Percentiles rank a stretch among this genome's conserved stretches.
These are phyloP conservation scores for Pao palembangensis DNA, from an alignment of 2,113 vertebrate species.

Conservation along the genomic window DNA sequence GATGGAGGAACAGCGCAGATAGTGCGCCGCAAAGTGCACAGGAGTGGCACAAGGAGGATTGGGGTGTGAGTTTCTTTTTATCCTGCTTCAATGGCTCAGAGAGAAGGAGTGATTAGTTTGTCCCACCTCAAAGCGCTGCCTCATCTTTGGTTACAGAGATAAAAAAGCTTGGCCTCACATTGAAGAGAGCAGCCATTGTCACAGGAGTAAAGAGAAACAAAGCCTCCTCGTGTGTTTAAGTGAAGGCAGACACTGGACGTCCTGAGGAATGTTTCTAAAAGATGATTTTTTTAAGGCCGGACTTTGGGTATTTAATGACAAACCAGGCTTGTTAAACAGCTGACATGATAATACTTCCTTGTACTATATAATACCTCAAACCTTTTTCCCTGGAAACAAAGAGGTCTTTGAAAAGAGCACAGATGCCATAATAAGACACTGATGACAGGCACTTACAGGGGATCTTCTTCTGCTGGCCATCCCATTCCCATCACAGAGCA, in stretches of 20 bases:
- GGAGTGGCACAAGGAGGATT: conserved; percentile 48
- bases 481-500: conserved; percentile 24
- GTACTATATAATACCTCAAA: conserved; percentile 64
- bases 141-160: conserved; percentile 70
- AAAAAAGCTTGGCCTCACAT: conserved; percentile 53
- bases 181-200: conserved; percentile 54
- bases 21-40: conserved; percentile 51
- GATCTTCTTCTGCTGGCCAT: conserved; percentile 45
- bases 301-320: conserved; percentile 60
- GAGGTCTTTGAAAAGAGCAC: conserved; percentile 69
- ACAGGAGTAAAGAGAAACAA: conserved; percentile 28
- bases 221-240: conserved; percentile 19
- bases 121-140: conserved; percentile 64
- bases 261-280: conserved; percentile 54
- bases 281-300: conserved; percentile 29
- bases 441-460: conserved; percentile 72
- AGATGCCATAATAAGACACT: conserved; percentile 68
- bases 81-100: conserved; percentile 70
- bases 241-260: conserved; percentile 36
- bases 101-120: conserved; percentile 68
- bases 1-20: conserved; percentile 61
- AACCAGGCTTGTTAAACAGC: conserved; percentile 37
- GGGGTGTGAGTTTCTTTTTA: conserved; percentile 63
- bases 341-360: conserved; percentile 29
- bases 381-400: conserved; percentile 72